phyloP scores from a whole-genome alignment of 1,140 invertebrate genomes.

The Caerostris darwini region DNA sequence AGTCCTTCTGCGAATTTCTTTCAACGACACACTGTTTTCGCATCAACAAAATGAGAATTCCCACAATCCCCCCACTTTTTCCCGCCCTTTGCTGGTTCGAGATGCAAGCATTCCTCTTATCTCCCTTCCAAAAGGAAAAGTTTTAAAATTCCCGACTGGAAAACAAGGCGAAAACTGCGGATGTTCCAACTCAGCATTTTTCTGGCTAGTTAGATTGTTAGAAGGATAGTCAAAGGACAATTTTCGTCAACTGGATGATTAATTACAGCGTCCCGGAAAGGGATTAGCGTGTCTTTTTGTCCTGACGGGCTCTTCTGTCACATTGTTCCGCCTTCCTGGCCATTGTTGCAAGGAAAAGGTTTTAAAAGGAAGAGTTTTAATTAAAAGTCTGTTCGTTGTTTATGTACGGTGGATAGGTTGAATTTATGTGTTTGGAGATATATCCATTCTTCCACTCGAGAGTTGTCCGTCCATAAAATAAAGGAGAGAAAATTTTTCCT shows the following conservation, averaged over 20 bases:
- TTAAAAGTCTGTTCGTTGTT: too few relatives aligned
- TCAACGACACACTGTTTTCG: background rate
- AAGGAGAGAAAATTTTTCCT: too few relatives aligned
- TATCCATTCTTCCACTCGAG: too few relatives aligned
- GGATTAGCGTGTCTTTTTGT: constrained; percentile 67
- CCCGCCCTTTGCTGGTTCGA: background rate
- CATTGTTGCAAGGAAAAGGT: constrained; percentile 28
- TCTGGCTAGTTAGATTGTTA: constrained; percentile 59
- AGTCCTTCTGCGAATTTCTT: background rate
- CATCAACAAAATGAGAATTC: constrained; percentile 17
- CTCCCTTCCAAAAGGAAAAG: constrained; percentile 14
- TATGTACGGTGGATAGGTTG: too few relatives aligned
- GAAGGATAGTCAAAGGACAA: constrained; percentile 71
- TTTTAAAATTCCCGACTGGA: background rate
- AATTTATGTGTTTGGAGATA: too few relatives aligned
- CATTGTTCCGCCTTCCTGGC: constrained; percentile 51
- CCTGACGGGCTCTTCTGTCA: constrained; percentile 28
- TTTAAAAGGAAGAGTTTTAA: constrained; percentile 56
- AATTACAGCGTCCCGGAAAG: constrained; percentile 64
- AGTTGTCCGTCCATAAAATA: too few relatives aligned
- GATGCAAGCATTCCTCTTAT: constrained; percentile 25
- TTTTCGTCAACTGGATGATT: constrained; percentile 73
- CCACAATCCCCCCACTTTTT: constrained; percentile 4
- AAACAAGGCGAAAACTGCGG: constrained; percentile 22
- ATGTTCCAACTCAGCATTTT: constrained; percentile 40